Percentiles rank a stretch among this genome's conserved stretches.
Evolutionary conservation across 2,797 vertebrate species (phyloP).

Genomic region (Acrossocheilus wenchowensis): DNA sequence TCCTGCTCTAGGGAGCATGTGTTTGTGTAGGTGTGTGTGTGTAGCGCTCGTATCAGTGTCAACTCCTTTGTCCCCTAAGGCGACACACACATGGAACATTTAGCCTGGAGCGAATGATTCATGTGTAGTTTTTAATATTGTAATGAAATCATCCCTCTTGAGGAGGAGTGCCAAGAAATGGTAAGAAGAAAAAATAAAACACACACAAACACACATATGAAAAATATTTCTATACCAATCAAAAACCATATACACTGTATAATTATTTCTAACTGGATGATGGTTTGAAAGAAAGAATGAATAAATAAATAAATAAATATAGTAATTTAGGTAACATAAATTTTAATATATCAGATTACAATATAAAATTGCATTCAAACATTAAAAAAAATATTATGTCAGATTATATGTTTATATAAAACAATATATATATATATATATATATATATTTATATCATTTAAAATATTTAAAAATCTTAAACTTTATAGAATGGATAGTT

Average conservation of each 20-base stretch:
- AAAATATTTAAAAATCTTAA: too few relatives aligned
- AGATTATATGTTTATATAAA: not conserved
- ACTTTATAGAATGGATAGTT: not conserved
- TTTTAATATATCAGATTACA: not conserved
- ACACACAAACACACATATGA: not conserved
- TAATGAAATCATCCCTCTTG: constrained; percentile 36
- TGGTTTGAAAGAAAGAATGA: not conserved
- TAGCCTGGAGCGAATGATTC: constrained; percentile 52
- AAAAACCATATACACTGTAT: not conserved
- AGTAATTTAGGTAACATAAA: not conserved
- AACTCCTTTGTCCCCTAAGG: constrained; percentile 40
- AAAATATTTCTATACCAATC: not conserved
- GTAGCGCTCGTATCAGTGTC: constrained; percentile 10
- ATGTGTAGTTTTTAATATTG: constrained; percentile 59
- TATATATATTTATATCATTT: too few relatives aligned
- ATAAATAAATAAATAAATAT: not conserved
- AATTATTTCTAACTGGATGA: not conserved
- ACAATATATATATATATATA: too few relatives aligned
- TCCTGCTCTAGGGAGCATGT: constrained; percentile 29
- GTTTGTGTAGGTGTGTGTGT: constrained; percentile 38
- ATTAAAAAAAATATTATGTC: not conserved
- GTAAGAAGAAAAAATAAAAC: not conserved
- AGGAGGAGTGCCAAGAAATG: constrained; percentile 1
- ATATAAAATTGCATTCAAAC: not conserved
- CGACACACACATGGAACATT: constrained; percentile 50